Evolutionary conservation across 2,888 invertebrate genomes (phyloP), one percentile per base, ranked within the genome.

Genomic region (Apocheima hispidaria): DNA sequence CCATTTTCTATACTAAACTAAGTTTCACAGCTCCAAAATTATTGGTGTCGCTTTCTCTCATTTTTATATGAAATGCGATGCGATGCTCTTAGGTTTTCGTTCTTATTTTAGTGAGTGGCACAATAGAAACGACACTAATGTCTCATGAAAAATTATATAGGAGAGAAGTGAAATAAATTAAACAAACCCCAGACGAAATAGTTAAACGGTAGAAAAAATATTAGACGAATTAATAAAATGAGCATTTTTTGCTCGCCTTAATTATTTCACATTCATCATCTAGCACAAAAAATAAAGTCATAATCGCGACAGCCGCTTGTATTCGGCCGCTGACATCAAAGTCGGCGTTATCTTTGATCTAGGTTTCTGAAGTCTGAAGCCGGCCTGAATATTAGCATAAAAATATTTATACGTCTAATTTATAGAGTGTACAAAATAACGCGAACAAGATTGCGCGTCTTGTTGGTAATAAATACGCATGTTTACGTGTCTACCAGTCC

Each of bases 281-380:
- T 14, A 38, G 46, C 61, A 52, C 40, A 55, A 60, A 50, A 60
- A 61, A 56, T 52, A 46, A 40, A 75, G 78, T 77, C 78, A 77
- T 79, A 77, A 79, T 75, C 74, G 78, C 78, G 85, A 81, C 83
- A 85, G 80, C 79, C 82, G 82, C 77, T 79, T 72, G 75, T 81
- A 74, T 80, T 77, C 75, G 73, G 35, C 68, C 65, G 68, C 65
- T 71, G 20, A 83, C 83, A 84, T 91, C 89, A 91, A 90, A 90
- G 85, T 61, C 70, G 72, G 77, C 84, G 82, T 70, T 71, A 68
- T 72, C 86, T 89, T 90, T 90, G 86, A 90, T 84, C 82, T 85
- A 75, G 76, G 80, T 83, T 83, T 69, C 77, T 78, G 75, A 82
- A 81, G 78, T 69, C 77, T 78, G 75, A 82, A 81, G 78, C 72